A percentile compares a stretch with the other conserved stretches of the same genome.
Conservation (phyloP, 2,113 vertebrate species). For the Vidua macroura region DNA sequence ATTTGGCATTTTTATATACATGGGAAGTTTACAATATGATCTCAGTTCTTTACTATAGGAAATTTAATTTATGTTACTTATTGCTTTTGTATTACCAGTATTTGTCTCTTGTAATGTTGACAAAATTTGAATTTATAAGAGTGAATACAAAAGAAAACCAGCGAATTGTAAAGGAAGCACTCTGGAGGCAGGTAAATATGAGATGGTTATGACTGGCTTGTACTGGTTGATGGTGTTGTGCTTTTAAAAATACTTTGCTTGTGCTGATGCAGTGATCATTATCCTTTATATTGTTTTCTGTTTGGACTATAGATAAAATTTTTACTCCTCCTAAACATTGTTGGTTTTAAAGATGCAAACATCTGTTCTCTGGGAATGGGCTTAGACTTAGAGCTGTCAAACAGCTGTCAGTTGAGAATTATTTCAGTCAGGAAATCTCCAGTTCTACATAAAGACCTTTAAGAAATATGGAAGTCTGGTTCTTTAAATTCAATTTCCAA, state of each 20-base stretch:
- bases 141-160: neutral
- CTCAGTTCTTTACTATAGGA: neutral
- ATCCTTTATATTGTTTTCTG: neutral
- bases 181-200: neutral
- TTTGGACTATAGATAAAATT: neutral
- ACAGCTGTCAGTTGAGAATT: neutral
- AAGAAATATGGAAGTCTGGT: neutral
- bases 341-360: neutral
- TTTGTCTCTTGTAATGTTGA: neutral
- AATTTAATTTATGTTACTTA: neutral
- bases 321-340: neutral
- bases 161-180: neutral
- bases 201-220: neutral
- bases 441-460: neutral
- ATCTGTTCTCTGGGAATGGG: neutral
- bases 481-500: constrained; percentile 22
- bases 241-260: neutral
- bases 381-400: neutral
- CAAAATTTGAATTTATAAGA: neutral
- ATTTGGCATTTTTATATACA: neutral
- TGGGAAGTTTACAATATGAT: neutral
- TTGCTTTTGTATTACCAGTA: neutral
- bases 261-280: neutral
- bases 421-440: neutral
- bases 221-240: neutral